Evolutionary conservation across 1,140 invertebrate genomes (phyloP).

Genomic region (Wiebesia pumilae): DNA sequence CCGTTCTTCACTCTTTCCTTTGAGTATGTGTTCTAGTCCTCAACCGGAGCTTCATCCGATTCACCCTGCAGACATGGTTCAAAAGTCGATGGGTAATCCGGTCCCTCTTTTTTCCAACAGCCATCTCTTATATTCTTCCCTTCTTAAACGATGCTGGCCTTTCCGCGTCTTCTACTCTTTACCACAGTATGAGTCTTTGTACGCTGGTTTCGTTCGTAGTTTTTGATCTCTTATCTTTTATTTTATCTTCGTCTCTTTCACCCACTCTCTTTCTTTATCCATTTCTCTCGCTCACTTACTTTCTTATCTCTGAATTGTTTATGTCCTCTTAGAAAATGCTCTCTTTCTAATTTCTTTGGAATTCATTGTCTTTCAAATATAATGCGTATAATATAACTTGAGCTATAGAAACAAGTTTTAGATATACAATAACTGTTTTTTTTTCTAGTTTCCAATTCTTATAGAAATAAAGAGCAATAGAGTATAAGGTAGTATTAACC

Average conservation of each 20-base stretch:
- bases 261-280: neutral
- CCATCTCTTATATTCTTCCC: neutral
- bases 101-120: neutral
- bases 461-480: too few species aligned
- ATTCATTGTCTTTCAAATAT: neutral
- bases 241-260: neutral
- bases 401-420: too few species aligned
- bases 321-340: neutral
- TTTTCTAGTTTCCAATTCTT: too few species aligned
- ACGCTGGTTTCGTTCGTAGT: neutral
- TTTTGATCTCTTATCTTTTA: neutral
- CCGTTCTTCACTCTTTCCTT: neutral
- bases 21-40: constrained; percentile 15
- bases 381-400: too few species aligned
- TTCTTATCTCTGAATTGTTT: neutral
- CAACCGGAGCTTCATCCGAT: constrained; percentile 31
- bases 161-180: neutral
- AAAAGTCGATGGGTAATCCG: constrained; percentile 46
- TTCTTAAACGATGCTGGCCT: neutral
- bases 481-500: too few species aligned
- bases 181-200: neutral
- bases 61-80: constrained; percentile 12
- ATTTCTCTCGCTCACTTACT: neutral
- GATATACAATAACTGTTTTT: too few species aligned
- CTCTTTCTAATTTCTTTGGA: neutral